phyloP scores from a whole-genome alignment of 64 coral and sea anemone species.

The Acropora tenuis region DNA sequence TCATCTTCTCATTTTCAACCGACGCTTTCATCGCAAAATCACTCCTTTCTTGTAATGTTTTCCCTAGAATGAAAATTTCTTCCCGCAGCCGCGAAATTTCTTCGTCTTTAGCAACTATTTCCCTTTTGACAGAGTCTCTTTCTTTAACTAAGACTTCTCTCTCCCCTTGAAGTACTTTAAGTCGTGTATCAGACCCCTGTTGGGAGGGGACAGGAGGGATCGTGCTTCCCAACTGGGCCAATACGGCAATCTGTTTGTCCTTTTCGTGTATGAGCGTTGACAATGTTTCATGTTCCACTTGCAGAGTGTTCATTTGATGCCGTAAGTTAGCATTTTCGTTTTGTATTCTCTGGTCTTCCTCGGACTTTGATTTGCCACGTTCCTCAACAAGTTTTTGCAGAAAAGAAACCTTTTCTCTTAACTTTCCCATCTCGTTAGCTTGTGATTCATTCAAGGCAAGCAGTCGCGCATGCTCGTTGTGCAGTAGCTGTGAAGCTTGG shows the following conservation, averaged over 20 bases:
- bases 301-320: constrained; percentile 64
- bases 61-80: neutral
- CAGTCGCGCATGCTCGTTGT: constrained; percentile 71
- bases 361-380: constrained; percentile 52
- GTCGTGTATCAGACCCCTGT: neutral
- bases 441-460: constrained; percentile 94
- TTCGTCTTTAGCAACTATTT: constrained; percentile 13
- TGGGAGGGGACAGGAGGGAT: constrained; percentile 7
- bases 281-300: constrained; percentile 83
- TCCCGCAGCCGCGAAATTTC: constrained; percentile 29
- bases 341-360: constrained; percentile 58
- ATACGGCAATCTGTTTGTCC: constrained; percentile 74
- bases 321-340: constrained; percentile 65
- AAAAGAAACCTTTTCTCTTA: constrained; percentile 76
- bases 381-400: constrained; percentile 84
- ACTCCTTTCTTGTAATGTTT: constrained; percentile 17
- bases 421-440: constrained; percentile 92
- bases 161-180: constrained; percentile 3
- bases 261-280: constrained; percentile 80
- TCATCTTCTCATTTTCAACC: constrained; percentile 24
- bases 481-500: constrained; percentile 83
- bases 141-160: constrained; percentile 34
- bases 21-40: neutral
- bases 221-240: constrained; percentile 51
- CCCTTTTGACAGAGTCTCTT: constrained; percentile 37